Base-by-base conservation (phyloP, 2,797 vertebrate species). In the Aselliscus stoliczkanus region DNA sequence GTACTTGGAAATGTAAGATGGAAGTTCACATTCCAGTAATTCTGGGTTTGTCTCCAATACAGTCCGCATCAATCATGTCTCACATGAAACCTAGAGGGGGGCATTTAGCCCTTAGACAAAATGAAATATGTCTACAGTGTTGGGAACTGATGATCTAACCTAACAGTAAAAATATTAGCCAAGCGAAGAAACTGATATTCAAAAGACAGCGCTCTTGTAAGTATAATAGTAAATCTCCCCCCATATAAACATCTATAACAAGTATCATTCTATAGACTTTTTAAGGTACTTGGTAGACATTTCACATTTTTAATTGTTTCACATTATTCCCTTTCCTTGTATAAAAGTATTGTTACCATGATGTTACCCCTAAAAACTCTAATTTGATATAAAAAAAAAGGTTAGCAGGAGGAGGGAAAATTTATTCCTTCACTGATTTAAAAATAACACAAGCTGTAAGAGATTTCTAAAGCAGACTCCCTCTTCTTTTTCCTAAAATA, bases 361-460 rank as follows among this genome's bases (percentile, higher is more conserved):
- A 73, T 73, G 56, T 60, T 90, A 85, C 11, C 84, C 54, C 73
- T 50, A 52, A 96, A 94, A 88, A 14, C 21, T 75, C 90, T 5
- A 79, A 23, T 77, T 77, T 67, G 25, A 86, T 47, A 94, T 17
- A 79, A 58, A 79, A 73, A 79, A 73, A 52, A 79, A 69, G 6
- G 17, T 54, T 31, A 58, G 37, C 34, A 12, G 27, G 42, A 90
- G 27, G 42, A 88, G 2, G 91, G 52, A 75, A 65, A 15, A n/a
- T 31, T 54, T 44, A 56, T 85, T 18, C 44, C 39, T 93, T 88
- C 31, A 65, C 39, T 89, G 39, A 96, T 89, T 88, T 79, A 88
- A 96, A 89, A 94, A 83, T 52, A 77, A 95, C 58, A 92, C 39
- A 67, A 83, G 12, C 29, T 56, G 44, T 44, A 94, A 88, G 25